Evolutionary conservation across 2,797 vertebrate genomes (phyloP), one percentile per base, ranked within the genome.

Genomic region (Myotis daubentonii): DNA sequence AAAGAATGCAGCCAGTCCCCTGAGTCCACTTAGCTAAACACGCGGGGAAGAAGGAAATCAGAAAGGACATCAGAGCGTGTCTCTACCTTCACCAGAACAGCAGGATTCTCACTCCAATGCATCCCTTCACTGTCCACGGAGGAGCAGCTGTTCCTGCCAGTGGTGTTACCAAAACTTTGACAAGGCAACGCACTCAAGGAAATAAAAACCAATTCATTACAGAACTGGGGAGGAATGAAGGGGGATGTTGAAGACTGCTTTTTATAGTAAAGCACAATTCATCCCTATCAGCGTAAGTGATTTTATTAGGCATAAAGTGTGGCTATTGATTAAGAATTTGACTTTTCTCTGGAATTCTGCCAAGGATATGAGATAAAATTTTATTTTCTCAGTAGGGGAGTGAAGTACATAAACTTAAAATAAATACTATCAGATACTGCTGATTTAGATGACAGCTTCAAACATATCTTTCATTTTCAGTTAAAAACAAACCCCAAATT

Each of bases 261-360:
- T 94, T 79, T 85, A 74, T 10, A 83, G 70, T 16, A 15, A 85
- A 86, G 81, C 80, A 80, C 71, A 80, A 78, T 72, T 62, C 80
- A 84, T 33, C 62, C 80, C 79, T 36, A 84, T 38, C 88, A 92
- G 51, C 55, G 0, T 38, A 87, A 89, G 76, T 83, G 83, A 92
- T 72, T 89, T 93, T 57, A 92, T 70, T 44, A 81, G 44, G 65
- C 55, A 65, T 53, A 36, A 93, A 89, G 70, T 91, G 78, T 93
- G 90, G 71, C 79, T 92, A 96, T 75, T 89, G 65, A 96, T 93
- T 87, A 93, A 80, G 62, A 92, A 92, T 85, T 85, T 92, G 82
- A 95, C 95, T 95, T 96, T 89, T 91, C 92, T 92, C 74, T 97
- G 97, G 90, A 94, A 91, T 87, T 84, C 94, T 65, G 93, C 88